Evolutionary conservation across 1,140 invertebrate genomes (phyloP).

Genomic region (Rhagoletis pomonella): DNA sequence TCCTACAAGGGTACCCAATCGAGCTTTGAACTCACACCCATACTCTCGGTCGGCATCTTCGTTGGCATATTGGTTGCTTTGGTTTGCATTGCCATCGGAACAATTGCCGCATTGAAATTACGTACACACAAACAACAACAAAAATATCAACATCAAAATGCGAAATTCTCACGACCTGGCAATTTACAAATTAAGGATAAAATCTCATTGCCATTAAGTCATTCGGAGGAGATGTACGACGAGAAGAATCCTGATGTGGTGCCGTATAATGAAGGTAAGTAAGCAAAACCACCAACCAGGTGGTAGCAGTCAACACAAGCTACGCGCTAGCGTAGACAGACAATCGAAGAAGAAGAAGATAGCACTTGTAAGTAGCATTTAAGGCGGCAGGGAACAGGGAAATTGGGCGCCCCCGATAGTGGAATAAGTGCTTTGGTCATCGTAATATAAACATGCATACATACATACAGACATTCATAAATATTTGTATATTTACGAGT

Average conservation of each 20-base stretch:
- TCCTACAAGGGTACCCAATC: constrained; percentile 77
- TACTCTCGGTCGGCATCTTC: constrained; percentile 81
- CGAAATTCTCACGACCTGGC: constrained; percentile 76
- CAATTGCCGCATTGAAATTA: constrained; percentile 82
- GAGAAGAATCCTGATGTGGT: constrained; percentile 91
- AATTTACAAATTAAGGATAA: constrained; percentile 82
- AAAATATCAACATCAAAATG: constrained; percentile 72
- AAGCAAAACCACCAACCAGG: neutral
- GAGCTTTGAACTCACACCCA: constrained; percentile 83
- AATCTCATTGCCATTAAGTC: constrained; percentile 78
- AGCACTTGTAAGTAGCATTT: neutral
- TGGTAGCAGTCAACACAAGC: neutral
- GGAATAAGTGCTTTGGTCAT: no score
- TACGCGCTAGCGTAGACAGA: no score
- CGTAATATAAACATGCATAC: neutral
- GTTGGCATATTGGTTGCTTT: constrained; percentile 83
- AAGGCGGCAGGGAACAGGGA: neutral
- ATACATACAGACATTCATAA: neutral
- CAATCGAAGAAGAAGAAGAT: neutral
- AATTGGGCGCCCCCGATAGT: no score
- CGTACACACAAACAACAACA: constrained; percentile 76
- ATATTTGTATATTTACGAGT: neutral
- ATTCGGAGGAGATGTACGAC: constrained; percentile 83
- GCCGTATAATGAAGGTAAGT: constrained; percentile 89
- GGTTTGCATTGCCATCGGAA: constrained; percentile 81